phyloP scores from a whole-genome alignment of 2,113 vertebrate genomes.

The Hiodon tergisus region DNA sequence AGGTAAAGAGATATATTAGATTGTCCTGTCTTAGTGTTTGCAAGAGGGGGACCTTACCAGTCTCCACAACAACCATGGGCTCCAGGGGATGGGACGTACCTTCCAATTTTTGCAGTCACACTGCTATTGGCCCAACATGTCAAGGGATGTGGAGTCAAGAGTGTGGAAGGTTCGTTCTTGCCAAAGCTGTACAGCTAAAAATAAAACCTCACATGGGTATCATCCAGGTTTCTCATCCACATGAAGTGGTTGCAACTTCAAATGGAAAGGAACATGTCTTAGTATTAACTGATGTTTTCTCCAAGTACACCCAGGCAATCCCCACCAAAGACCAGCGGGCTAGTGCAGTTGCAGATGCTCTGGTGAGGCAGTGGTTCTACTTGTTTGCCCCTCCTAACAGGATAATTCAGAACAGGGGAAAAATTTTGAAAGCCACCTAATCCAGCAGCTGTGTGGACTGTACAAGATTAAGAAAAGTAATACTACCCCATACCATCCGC shows the following conservation, averaged over 20 bases:
- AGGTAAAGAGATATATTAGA: background rate
- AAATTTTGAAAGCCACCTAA: too few species aligned
- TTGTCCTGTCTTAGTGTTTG: background rate
- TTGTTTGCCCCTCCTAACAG: background rate
- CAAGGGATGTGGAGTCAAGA: constrained; percentile 6
- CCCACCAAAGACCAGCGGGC: constrained; percentile 8
- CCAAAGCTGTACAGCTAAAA: constrained; percentile 9
- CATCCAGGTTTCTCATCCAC: background rate
- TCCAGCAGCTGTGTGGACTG: too few species aligned
- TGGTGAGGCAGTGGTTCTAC: constrained; percentile 11
- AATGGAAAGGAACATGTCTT: constrained; percentile 1
- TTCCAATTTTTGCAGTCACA: background rate
- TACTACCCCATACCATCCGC: too few species aligned
- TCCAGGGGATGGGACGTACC: background rate
- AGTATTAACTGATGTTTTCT: constrained; percentile 11
- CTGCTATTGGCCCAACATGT: constrained; percentile 9
- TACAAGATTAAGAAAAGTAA: too few species aligned
- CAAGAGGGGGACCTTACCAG: background rate
- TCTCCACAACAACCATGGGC: background rate
- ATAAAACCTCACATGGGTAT: background rate
- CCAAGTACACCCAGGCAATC: constrained; percentile 4
- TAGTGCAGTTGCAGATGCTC: background rate
- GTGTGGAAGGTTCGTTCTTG: background rate
- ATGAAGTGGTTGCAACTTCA: constrained; percentile 4
- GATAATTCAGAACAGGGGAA: too few species aligned